A percentile compares a stretch with the other conserved stretches of the same genome.
Evolutionary conservation across 2,113 vertebrate species (phyloP).

Genomic region (Amphiprion percula): DNA sequence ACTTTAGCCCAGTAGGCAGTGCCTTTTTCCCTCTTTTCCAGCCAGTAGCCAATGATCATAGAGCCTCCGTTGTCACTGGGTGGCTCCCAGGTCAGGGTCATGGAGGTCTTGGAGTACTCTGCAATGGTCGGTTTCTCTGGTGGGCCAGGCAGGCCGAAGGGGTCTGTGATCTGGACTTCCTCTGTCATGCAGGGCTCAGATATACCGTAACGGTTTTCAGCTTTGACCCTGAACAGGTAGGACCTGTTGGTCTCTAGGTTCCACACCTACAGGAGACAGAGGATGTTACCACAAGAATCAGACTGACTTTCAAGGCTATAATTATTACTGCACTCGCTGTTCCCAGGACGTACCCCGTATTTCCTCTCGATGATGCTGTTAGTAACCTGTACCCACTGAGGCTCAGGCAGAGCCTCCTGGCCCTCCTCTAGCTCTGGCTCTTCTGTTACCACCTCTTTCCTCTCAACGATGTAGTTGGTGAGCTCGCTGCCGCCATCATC

Average conservation of each 20-base stretch:
- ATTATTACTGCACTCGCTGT: not conserved
- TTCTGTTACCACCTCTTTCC: constrained; percentile 81
- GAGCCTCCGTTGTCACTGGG: constrained; percentile 93
- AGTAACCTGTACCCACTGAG: constrained; percentile 93
- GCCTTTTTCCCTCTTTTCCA: constrained; percentile 95
- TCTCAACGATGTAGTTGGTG: constrained; percentile 96
- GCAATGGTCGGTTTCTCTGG: constrained; percentile 92
- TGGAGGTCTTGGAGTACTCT: constrained; percentile 90
- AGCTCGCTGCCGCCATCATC: constrained; percentile 97
- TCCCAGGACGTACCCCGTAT: constrained; percentile 86
- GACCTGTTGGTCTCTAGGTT: constrained; percentile 91
- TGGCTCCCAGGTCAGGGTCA: constrained; percentile 95
- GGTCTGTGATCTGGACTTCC: constrained; percentile 93
- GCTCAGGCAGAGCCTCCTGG: constrained; percentile 77
- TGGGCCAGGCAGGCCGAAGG: constrained; percentile 93
- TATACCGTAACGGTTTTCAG: constrained; percentile 94
- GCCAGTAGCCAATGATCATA: constrained; percentile 94
- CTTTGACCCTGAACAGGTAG: constrained; percentile 93
- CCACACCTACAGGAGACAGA: constrained; percentile 87
- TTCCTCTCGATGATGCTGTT: constrained; percentile 90
- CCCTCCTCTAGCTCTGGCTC: constrained; percentile 72
- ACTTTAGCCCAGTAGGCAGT: constrained; percentile 93
- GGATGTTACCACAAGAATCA: not conserved
- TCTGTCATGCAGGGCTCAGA: constrained; percentile 94
- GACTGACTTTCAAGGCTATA: not conserved